Evolutionary conservation across 2,797 vertebrate genomes (phyloP).

Genomic region (Epinephelus malabaricus): DNA sequence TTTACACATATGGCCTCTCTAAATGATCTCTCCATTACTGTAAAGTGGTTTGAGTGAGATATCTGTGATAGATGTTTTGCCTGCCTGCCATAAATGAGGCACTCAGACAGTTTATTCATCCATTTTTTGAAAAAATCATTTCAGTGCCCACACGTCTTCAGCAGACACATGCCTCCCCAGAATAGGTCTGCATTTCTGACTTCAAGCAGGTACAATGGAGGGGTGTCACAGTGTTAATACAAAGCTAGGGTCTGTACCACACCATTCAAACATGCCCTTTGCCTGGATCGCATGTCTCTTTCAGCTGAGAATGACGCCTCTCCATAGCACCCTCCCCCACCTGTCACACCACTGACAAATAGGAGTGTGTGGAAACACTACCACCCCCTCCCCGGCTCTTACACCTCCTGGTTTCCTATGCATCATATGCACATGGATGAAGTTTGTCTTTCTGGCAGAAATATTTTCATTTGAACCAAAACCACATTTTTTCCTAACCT

Average conservation of each 20-base stretch:
- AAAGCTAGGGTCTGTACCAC: constrained; percentile 5
- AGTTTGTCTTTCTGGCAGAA: too few relatives aligned
- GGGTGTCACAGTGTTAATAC: constrained; percentile 33
- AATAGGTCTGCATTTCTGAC: constrained; percentile 17
- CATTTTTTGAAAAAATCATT: too few relatives aligned
- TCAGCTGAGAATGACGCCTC: constrained; percentile 46
- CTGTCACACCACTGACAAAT: constrained; percentile 81
- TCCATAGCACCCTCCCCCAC: constrained; percentile 70
- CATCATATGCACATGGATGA: constrained; percentile 10
- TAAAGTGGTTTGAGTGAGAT: background rate
- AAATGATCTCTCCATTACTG: constrained; percentile 7
- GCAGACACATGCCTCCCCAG: constrained; percentile 16
- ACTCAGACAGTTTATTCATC: background rate
- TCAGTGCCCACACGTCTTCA: background rate
- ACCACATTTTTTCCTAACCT: too few relatives aligned
- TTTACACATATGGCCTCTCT: constrained; percentile 17
- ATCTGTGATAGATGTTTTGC: background rate
- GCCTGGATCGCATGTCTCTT: constrained; percentile 36
- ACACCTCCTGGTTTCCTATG: constrained; percentile 27
- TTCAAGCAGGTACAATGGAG: constrained; percentile 22
- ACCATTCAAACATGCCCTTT: constrained; percentile 38
- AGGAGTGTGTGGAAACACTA: constrained; percentile 70
- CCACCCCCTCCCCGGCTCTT: constrained; percentile 53
- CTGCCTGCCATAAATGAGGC: background rate
- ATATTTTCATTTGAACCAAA: too few relatives aligned